phyloP scores from a whole-genome alignment of 2,888 invertebrate species.

The Phaedon cochleariae region DNA sequence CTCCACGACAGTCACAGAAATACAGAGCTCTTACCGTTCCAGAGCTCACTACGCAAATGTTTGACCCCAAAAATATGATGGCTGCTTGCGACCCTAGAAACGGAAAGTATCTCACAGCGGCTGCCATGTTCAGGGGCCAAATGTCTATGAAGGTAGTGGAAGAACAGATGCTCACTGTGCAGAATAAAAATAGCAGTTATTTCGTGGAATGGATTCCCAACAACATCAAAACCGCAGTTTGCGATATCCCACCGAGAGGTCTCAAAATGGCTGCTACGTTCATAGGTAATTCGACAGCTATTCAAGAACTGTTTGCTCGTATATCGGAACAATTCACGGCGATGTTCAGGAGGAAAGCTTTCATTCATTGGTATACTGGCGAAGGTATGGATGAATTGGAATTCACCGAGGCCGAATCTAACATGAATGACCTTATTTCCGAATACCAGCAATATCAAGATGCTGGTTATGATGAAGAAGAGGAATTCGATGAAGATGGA shows the following conservation, averaged over 20 bases:
- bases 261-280: slow-evolving; percentile 94
- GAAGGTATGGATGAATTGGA: slow-evolving; percentile 29
- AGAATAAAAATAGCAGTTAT: slow-evolving; percentile 69
- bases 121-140: slow-evolving; percentile 74
- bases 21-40: slow-evolving; percentile 77
- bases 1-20: slow-evolving; percentile 84
- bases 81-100: slow-evolving; percentile 78
- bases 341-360: slow-evolving; percentile 20
- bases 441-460: slow-evolving; percentile 28
- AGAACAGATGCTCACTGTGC: slow-evolving; percentile 74
- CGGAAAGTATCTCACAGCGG: slow-evolving; percentile 74
- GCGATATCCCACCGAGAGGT: slow-evolving; percentile 91
- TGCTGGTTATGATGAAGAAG: not conserved
- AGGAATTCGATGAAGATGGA: not conserved
- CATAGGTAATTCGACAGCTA: slow-evolving; percentile 91
- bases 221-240: slow-evolving; percentile 91
- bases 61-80: slow-evolving; percentile 82
- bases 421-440: slow-evolving; percentile 20
- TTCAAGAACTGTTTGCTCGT: slow-evolving; percentile 90
- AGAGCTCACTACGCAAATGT: slow-evolving; percentile 82
- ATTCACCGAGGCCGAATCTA: slow-evolving; percentile 23
- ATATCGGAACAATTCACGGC: slow-evolving; percentile 87
- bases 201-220: slow-evolving; percentile 80
- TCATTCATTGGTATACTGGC: slow-evolving; percentile 26
- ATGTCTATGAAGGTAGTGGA: slow-evolving; percentile 82